A percentile compares a stretch with the other conserved stretches of the same genome.
phyloP scores from a whole-genome alignment of 2,797 vertebrate genomes.

The Falco berigora region DNA sequence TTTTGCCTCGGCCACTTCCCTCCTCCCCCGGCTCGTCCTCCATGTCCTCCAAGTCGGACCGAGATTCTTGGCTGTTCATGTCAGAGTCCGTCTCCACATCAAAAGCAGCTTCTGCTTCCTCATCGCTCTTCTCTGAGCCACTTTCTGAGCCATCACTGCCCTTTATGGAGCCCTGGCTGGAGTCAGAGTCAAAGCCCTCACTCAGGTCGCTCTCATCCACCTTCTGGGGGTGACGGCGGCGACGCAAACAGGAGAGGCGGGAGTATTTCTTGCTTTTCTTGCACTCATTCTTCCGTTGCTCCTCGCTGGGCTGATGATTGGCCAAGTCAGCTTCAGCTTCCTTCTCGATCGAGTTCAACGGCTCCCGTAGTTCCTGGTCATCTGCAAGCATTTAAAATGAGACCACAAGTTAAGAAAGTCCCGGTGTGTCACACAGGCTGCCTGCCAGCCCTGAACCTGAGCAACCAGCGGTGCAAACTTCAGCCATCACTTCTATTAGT shows the following conservation, averaged over 20 bases:
- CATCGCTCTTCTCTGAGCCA: slow-evolving; percentile 83
- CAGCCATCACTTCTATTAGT: not conserved
- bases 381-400: slow-evolving; percentile 66
- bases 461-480: not conserved
- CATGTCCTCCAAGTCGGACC: slow-evolving; percentile 94
- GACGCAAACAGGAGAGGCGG: slow-evolving; percentile 86
- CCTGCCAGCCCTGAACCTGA: not conserved
- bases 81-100: slow-evolving; percentile 95
- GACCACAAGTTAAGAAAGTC: not conserved
- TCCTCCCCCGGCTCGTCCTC: slow-evolving; percentile 77
- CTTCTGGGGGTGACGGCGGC: slow-evolving; percentile 84
- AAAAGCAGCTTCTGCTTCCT: slow-evolving; percentile 89
- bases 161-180: slow-evolving; percentile 71
- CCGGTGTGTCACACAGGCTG: not conserved
- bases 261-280: slow-evolving; percentile 87
- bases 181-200: slow-evolving; percentile 89
- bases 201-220: slow-evolving; percentile 94
- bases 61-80: slow-evolving; percentile 99
- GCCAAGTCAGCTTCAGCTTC: slow-evolving; percentile 47
- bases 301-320: slow-evolving; percentile 45
- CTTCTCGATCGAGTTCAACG: slow-evolving; percentile 68
- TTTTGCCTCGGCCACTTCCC: slow-evolving; percentile 2
- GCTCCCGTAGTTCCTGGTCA: slow-evolving; percentile 78
- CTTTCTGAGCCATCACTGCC: slow-evolving; percentile 81
- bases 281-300: slow-evolving; percentile 49